Conservation (phyloP, 2,113 vertebrate genomes). For the Coracopsis vasa region DNA sequence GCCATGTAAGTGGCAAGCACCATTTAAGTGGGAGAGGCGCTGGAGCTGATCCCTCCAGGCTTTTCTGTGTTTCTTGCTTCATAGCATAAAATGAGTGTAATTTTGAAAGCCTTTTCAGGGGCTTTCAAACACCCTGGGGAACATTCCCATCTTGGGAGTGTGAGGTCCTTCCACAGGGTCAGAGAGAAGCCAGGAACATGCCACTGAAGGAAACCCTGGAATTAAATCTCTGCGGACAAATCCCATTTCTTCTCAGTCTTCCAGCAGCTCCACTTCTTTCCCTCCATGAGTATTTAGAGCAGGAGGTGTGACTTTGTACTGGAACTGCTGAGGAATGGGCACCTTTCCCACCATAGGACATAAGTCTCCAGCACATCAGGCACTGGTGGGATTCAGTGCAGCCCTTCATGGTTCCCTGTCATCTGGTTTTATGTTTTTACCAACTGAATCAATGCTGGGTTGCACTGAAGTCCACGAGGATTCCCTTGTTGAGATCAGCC, state of each 20-base stretch:
- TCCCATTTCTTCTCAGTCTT: not conserved
- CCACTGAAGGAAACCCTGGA: not conserved
- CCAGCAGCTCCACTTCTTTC: not conserved
- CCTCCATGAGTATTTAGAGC: not conserved
- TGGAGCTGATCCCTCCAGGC: not conserved
- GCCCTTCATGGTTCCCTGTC: accelerated
- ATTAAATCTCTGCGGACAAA: not conserved
- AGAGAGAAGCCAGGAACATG: not conserved
- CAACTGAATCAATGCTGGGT: not conserved
- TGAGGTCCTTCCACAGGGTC: not conserved
- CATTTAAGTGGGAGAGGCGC: not conserved
- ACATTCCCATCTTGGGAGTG: not conserved
- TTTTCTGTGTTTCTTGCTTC: not conserved
- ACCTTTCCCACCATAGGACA: not conserved
- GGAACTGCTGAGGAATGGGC: not conserved
- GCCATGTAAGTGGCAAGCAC: not conserved
- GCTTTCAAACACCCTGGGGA: not conserved
- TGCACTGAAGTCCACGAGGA: not conserved
- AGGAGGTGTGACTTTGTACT: not conserved
- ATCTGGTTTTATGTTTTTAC: not conserved
- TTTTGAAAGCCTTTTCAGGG: not conserved
- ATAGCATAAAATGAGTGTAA: not conserved
- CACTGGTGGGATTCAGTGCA: not conserved
- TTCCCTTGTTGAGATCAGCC: not conserved
- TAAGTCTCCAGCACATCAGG: not conserved